A percentile compares a stretch with the other conserved stretches of the same genome.
These are phyloP conservation scores for Anguilla rostrata DNA, from an alignment of 2,113 vertebrate species.

Conservation along the genomic window DNA sequence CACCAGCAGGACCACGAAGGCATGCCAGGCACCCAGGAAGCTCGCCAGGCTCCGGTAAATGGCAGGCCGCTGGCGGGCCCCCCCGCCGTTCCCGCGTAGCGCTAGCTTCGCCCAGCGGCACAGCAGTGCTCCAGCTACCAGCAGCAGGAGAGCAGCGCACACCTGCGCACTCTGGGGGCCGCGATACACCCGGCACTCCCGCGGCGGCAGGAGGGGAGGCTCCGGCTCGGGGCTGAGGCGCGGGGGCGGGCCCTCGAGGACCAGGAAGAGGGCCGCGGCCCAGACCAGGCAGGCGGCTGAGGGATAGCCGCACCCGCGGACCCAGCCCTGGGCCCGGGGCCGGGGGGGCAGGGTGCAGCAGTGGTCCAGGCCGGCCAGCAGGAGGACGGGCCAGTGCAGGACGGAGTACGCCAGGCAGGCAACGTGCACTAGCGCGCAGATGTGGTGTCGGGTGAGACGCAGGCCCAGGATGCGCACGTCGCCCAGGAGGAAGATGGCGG, in stretches of 20 bases:
- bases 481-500: constrained; percentile 59
- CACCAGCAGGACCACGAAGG: constrained; percentile 69
- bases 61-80: constrained; percentile 40
- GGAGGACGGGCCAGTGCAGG: constrained; percentile 72
- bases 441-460: constrained; percentile 72
- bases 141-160: constrained; percentile 52
- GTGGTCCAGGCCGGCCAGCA: constrained; percentile 69
- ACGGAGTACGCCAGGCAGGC: constrained; percentile 59
- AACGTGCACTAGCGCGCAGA: constrained; percentile 77
- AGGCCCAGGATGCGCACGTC: constrained; percentile 63
- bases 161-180: constrained; percentile 67
- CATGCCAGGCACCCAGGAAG: constrained; percentile 77
- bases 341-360: constrained; percentile 53
- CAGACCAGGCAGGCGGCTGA: constrained; percentile 60
- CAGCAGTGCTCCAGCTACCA: constrained; percentile 46
- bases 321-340: constrained; percentile 13
- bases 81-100: background rate
- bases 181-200: constrained; percentile 60
- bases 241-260: constrained; percentile 56
- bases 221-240: constrained; percentile 43
- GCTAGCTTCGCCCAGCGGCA: constrained; percentile 38
- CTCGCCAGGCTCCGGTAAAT: constrained; percentile 60
- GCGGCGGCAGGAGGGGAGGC: constrained; percentile 17
- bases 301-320: constrained; percentile 48
- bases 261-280: constrained; percentile 53